Base-by-base conservation (phyloP, 2,888 invertebrate species). In the Pollenia amentaria region DNA sequence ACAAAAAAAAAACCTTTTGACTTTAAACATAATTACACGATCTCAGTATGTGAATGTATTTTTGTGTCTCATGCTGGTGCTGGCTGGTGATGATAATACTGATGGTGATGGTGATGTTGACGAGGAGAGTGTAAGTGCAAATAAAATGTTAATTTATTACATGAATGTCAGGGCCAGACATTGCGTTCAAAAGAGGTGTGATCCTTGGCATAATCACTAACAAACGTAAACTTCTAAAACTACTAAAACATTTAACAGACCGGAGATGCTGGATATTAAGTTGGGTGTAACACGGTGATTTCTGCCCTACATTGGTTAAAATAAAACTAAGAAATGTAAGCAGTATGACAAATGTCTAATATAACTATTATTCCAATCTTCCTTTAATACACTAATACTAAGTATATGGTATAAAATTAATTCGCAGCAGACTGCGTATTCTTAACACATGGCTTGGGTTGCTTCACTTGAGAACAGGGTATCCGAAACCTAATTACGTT, bases 71-170 rank as follows among this genome's bases (percentile, higher is more conserved):
- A 48, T 16, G 21, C 57, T 55, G 53, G 12, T 48, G 72, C 48
- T 38, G 18, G 51, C 16, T 53, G 53, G 53, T 40, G 53, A 60
- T 44, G 67, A 53, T 21, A 29, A n/a, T 11, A 14, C 18, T 46
- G 48, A 42, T n/a, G 72, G 16, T 40, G 53, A 60, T 14, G 51
- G 21, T 70, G 70, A 14, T 18, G 62, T 7, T 4, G 55, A 67
- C 48, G 64, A 42, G 44, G 44, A 40, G 46, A 67, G 18, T 65
- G 10, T 65, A 79, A 64, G 55, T 65, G 72, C 76, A 84, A 87
- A 88, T 88, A 88, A 87, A 88, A 82, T 82, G 67, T 75, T 76
- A 85, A 88, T 88, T 85, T 88, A 87, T 88, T 87, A 73, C 84
- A 84, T 84, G 77, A 87, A 82, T 84, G 75, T 84, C 85, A 85